These are phyloP conservation scores for Petrocephalus microphthalmus DNA, from an alignment of 2,113 vertebrate genomes.

Conservation along the genomic window DNA sequence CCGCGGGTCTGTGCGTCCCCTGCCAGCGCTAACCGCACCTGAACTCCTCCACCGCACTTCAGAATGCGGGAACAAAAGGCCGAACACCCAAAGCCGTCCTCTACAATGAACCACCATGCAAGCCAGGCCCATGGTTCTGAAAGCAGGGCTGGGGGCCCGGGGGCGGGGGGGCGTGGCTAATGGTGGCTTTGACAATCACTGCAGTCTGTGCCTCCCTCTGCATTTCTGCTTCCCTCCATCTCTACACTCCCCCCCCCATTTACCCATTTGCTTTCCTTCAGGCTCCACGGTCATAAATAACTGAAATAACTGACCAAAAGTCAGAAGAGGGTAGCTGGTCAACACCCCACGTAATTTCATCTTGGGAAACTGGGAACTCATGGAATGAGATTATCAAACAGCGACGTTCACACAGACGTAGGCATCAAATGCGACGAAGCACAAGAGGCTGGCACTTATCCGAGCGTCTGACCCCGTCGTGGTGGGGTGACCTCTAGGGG, in stretches of 20 bases:
- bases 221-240: neutral
- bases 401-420: conserved; percentile 50
- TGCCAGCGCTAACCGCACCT: conserved; percentile 72
- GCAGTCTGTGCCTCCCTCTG: neutral
- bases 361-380: conserved; percentile 43
- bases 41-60: conserved; percentile 48
- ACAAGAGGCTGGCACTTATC: conserved; percentile 50
- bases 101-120: neutral
- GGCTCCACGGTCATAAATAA: neutral
- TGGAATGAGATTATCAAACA: conserved; percentile 45
- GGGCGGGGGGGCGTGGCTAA: neutral
- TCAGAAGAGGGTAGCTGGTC: neutral
- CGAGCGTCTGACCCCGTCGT: conserved; percentile 49
- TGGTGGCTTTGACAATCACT: neutral
- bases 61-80: conserved; percentile 13
- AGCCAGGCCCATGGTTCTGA: neutral
- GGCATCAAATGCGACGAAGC: conserved; percentile 58
- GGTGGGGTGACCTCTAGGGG: conserved; percentile 50
- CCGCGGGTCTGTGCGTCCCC: conserved; percentile 61
- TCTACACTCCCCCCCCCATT: too few relatives aligned
- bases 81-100: neutral
- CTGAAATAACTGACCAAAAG: neutral
- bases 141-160: neutral
- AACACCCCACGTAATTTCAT: neutral
- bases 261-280: neutral